These are phyloP conservation scores for Lasiommata megera DNA, from an alignment of 2,888 invertebrate genomes.

Conservation along the genomic window DNA sequence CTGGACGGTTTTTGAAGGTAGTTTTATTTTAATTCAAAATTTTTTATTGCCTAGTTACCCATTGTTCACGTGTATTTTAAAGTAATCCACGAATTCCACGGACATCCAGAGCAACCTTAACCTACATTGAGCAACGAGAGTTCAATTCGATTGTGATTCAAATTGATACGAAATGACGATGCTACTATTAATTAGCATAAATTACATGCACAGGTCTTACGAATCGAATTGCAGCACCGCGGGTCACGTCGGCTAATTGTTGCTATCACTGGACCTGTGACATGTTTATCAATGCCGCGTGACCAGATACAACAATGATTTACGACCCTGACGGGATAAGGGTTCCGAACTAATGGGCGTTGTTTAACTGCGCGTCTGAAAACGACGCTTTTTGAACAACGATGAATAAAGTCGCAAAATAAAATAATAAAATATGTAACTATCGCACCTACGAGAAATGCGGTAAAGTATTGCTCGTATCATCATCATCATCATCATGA, in stretches of 20 bases:
- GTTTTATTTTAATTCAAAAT: too few relatives aligned
- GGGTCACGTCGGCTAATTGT: slow-evolving; percentile 39
- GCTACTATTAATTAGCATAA: slow-evolving; percentile 37
- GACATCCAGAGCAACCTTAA: slow-evolving; percentile 33
- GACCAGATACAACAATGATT: slow-evolving; percentile 35
- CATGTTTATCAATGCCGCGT: slow-evolving; percentile 35
- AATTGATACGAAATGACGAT: slow-evolving; percentile 33
- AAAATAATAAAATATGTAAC: too few relatives aligned
- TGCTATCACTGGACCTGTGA: slow-evolving; percentile 34
- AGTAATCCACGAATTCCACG: slow-evolving; percentile 1
- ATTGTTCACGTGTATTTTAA: too few relatives aligned
- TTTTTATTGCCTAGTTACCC: too few relatives aligned
- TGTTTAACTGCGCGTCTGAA: background rate
- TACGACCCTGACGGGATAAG: slow-evolving; percentile 31
- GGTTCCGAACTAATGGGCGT: background rate
- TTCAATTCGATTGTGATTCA: slow-evolving; percentile 40
- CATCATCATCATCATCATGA: too few relatives aligned
- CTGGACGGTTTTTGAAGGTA: too few relatives aligned
- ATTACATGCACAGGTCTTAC: slow-evolving; percentile 34
- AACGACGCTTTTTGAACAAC: background rate
- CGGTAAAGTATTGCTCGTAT: too few relatives aligned
- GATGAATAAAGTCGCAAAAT: background rate
- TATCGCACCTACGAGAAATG: too few relatives aligned
- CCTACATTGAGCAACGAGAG: slow-evolving; percentile 34
- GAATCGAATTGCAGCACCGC: slow-evolving; percentile 27